These are phyloP conservation scores for Chymomyza procnemis DNA, from an alignment of 2,888 invertebrate genomes.

Conservation along the genomic window DNA sequence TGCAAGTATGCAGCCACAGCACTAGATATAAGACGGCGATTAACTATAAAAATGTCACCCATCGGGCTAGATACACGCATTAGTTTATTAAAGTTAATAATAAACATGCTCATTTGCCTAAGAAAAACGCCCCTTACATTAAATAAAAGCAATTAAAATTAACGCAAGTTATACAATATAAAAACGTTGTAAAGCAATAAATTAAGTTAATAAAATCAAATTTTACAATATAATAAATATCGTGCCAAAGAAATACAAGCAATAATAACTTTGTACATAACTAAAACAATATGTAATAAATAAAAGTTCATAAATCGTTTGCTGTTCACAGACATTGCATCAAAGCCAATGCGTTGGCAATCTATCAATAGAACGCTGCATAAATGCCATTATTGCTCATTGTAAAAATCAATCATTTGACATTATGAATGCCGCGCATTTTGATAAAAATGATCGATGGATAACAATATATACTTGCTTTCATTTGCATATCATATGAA, in stretches of 20 bases:
- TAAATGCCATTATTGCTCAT: neutral
- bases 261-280: neutral
- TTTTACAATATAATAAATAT: neutral
- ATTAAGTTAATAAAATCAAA: neutral
- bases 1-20: too few relatives aligned
- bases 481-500: neutral
- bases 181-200: neutral
- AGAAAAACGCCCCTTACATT: constrained; percentile 8
- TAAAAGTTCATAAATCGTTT: neutral
- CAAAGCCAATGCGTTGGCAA: neutral
- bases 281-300: neutral
- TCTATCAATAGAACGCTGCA: neutral
- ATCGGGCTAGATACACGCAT: too few relatives aligned
- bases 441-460: neutral
- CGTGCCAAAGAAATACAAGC: neutral
- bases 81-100: too few relatives aligned
- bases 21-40: too few relatives aligned
- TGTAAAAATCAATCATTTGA: neutral
- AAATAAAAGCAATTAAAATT: constrained; percentile 9
- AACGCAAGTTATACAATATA: neutral
- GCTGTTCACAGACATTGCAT: neutral
- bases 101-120: neutral
- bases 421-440: neutral
- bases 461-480: neutral
- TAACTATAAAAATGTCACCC: too few relatives aligned